Percentiles rank a stretch among this genome's conserved stretches.
Conservation (phyloP, 2,888 invertebrate genomes). For the Phytoseiulus persimilis region DNA sequence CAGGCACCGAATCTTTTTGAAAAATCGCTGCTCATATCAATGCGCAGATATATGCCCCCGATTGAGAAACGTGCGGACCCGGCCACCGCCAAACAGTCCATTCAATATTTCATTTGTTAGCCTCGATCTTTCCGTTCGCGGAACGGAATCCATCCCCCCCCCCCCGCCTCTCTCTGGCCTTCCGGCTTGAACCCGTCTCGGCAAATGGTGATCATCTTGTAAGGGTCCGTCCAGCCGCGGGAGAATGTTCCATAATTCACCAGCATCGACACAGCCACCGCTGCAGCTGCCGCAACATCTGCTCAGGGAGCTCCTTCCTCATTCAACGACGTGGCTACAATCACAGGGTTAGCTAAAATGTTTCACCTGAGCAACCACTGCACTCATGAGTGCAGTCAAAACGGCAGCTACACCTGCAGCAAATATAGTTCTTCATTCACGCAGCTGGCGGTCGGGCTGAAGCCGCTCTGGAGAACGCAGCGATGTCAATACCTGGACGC, state of each 20-base stretch:
- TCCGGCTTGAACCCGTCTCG: background rate
- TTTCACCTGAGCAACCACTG: background rate
- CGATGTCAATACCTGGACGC: too few species aligned
- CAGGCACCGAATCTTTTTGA: too few species aligned
- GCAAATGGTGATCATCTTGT: background rate
- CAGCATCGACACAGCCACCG: background rate
- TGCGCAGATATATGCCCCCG: background rate
- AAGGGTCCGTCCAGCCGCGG: background rate
- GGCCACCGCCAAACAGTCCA: background rate
- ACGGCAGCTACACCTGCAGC: background rate
- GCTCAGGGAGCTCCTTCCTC: background rate
- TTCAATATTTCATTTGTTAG: background rate
- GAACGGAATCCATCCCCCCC: background rate
- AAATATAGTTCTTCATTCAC: background rate
- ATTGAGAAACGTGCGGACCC: background rate
- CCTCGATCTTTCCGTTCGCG: background rate
- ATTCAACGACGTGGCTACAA: background rate
- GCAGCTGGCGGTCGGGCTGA: too few species aligned
- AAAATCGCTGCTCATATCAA: background rate
- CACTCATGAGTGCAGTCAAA: background rate
- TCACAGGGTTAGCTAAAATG: background rate
- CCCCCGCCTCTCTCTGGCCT: background rate
- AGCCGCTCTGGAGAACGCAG: too few species aligned
- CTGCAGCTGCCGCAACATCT: background rate
- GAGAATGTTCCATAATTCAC: background rate